These are phyloP conservation scores for Pocillopora verrucosa DNA, from an alignment of 64 coral and sea anemone genomes.

Conservation along the genomic window DNA sequence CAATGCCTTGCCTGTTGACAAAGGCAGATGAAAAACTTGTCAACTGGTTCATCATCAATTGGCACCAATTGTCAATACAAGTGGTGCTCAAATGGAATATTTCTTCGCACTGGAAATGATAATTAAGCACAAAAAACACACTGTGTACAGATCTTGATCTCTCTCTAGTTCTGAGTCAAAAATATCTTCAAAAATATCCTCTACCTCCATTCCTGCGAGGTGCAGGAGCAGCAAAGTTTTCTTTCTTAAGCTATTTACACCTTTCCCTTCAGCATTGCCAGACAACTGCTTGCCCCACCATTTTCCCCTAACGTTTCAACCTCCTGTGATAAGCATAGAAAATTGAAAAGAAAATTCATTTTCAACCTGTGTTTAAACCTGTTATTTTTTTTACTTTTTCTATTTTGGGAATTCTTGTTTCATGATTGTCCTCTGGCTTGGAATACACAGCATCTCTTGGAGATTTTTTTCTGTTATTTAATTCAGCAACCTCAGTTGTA, in stretches of 20 bases:
- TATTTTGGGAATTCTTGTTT: too few relatives aligned
- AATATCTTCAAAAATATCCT: slow-evolving; percentile 27
- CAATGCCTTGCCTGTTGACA: neutral
- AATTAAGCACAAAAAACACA: neutral
- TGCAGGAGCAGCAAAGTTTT: slow-evolving; percentile 11
- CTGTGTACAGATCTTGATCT: neutral
- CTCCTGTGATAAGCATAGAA: too few relatives aligned
- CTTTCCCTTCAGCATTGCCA: slow-evolving; percentile 26
- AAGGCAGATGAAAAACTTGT: neutral
- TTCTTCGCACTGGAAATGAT: slow-evolving; percentile 19
- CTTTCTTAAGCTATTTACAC: neutral
- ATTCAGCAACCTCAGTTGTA: too few relatives aligned
- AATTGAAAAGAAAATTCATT: too few relatives aligned
- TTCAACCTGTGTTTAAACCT: too few relatives aligned
- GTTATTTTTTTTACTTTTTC: too few relatives aligned
- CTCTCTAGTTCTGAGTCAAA: neutral
- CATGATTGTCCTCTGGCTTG: too few relatives aligned
- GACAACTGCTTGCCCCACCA: too few relatives aligned
- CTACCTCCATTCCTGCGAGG: slow-evolving; percentile 15
- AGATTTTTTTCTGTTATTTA: too few relatives aligned
- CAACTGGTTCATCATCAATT: neutral
- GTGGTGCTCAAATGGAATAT: slow-evolving; percentile 18
- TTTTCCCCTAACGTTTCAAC: too few relatives aligned
- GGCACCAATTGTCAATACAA: neutral
- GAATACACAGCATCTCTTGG: too few relatives aligned